Percentiles rank a stretch among this genome's conserved stretches.
Conservation (phyloP, 2,797 vertebrate genomes). For the Helarctos malayanus region DNA sequence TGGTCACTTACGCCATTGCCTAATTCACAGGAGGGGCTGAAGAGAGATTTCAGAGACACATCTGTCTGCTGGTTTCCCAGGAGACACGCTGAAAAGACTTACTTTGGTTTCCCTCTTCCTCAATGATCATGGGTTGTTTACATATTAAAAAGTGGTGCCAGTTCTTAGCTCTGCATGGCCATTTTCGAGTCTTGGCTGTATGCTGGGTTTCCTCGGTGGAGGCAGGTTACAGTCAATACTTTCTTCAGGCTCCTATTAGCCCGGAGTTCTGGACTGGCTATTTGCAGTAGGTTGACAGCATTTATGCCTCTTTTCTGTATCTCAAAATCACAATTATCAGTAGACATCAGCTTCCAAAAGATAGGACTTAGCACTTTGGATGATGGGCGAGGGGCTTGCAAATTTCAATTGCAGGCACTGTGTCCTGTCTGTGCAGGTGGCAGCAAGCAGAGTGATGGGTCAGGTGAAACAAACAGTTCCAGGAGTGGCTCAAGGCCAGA, state of each 20-base stretch:
- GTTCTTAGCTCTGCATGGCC: not conserved
- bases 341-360: conserved; percentile 34
- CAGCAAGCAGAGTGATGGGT: conserved; percentile 39
- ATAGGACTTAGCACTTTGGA: not conserved
- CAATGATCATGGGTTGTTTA: conserved; percentile 1
- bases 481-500: conserved; percentile 56
- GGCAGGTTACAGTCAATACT: not conserved
- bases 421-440: conserved; percentile 53
- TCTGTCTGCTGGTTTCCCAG: not conserved
- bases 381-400: not conserved
- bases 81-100: not conserved
- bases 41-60: conserved; percentile 43
- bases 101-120: conserved; percentile 20
- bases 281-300: conserved; percentile 26
- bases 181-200: not conserved
- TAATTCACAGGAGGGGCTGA: not conserved
- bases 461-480: conserved; percentile 64
- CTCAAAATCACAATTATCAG: conserved; percentile 49
- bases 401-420: conserved; percentile 29
- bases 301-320: not conserved
- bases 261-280: not conserved
- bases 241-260: conserved; percentile 15
- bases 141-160: conserved; percentile 49
- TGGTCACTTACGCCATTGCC: not conserved
- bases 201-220: conserved; percentile 12